These are phyloP conservation scores for Clytia hemisphaerica DNA, from an alignment of 30 jellyfish, hydroid and myxozoan genomes.

Conservation along the genomic window DNA sequence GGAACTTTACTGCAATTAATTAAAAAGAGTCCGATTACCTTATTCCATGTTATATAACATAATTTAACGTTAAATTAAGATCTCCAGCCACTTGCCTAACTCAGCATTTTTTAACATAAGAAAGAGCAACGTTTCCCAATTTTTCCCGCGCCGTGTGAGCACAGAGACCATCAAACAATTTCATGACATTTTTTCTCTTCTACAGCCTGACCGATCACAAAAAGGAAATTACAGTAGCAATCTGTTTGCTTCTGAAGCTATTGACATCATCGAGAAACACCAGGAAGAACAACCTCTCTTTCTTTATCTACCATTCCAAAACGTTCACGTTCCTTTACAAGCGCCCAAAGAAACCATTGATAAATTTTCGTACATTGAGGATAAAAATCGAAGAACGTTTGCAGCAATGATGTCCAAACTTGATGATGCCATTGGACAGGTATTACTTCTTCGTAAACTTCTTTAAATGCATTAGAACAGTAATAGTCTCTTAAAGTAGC, in stretches of 20 bases:
- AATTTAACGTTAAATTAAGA: too few species aligned
- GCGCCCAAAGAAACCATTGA: slow-evolving; percentile 24
- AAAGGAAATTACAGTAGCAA: slow-evolving; percentile 60
- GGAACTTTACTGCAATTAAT: too few species aligned
- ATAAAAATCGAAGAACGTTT: slow-evolving; percentile 51
- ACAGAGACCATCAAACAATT: too few species aligned
- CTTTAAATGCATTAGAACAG: too few species aligned
- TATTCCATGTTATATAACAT: too few species aligned
- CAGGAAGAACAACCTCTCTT: slow-evolving; percentile 44
- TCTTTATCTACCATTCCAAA: slow-evolving; percentile 48
- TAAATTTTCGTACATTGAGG: slow-evolving; percentile 34
- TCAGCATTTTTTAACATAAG: too few species aligned
- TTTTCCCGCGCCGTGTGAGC: too few species aligned
- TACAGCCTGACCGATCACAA: slow-evolving; percentile 49
- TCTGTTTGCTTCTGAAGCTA: slow-evolving; percentile 58
- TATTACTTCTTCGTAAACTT: too few species aligned
- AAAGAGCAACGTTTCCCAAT: neutral
- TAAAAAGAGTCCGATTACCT: too few species aligned
- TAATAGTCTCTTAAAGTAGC: too few species aligned
- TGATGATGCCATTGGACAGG: slow-evolving; percentile 58
- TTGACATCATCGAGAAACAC: slow-evolving; percentile 38
- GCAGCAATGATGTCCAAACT: slow-evolving; percentile 67
- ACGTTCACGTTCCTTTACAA: slow-evolving; percentile 65
- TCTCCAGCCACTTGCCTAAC: too few species aligned
- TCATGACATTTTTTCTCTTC: too few species aligned